Evolutionary conservation across 1,140 invertebrate species (phyloP).

Genomic region (Drosophila navojoa): DNA sequence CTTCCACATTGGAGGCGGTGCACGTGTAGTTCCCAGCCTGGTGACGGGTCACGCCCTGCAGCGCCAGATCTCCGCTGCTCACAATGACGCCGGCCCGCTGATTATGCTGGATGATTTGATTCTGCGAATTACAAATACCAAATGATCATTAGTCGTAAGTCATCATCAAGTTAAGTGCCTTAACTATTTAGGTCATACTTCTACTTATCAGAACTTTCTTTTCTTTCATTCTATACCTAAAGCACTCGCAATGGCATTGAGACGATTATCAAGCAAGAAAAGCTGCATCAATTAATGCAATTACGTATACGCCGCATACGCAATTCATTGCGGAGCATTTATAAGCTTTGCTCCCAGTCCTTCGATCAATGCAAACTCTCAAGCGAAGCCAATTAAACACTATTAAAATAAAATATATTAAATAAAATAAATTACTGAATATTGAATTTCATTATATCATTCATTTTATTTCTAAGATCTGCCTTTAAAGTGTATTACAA

Average conservation of each 20-base stretch:
- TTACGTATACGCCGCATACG: slow-evolving; percentile 4
- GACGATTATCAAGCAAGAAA: slow-evolving; percentile 1
- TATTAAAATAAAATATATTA: too few species aligned
- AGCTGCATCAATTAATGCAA: slow-evolving; percentile 32
- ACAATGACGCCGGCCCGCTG: slow-evolving; percentile 92
- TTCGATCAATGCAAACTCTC: too few species aligned
- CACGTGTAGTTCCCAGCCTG: slow-evolving; percentile 95
- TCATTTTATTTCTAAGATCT: too few species aligned
- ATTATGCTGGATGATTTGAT: slow-evolving; percentile 91
- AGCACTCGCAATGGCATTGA: neutral
- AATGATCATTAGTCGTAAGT: slow-evolving; percentile 16
- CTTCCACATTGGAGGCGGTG: slow-evolving; percentile 94
- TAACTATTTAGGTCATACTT: neutral
- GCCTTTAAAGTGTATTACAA: too few species aligned
- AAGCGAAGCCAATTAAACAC: too few species aligned
- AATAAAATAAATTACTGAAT: neutral
- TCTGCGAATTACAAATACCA: slow-evolving; percentile 85
- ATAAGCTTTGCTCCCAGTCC: slow-evolving; percentile 6
- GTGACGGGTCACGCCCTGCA: slow-evolving; percentile 90
- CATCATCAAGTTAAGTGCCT: neutral
- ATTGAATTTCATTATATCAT: too few species aligned
- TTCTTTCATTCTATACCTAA: slow-evolving; percentile 5
- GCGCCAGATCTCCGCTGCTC: slow-evolving; percentile 90
- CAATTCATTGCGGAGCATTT: slow-evolving; percentile 1
- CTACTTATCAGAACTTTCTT: slow-evolving; percentile 35